Base-by-base conservation (phyloP, 2,113 vertebrate genomes). In the Chamaetylas fuelleborni region DNA sequence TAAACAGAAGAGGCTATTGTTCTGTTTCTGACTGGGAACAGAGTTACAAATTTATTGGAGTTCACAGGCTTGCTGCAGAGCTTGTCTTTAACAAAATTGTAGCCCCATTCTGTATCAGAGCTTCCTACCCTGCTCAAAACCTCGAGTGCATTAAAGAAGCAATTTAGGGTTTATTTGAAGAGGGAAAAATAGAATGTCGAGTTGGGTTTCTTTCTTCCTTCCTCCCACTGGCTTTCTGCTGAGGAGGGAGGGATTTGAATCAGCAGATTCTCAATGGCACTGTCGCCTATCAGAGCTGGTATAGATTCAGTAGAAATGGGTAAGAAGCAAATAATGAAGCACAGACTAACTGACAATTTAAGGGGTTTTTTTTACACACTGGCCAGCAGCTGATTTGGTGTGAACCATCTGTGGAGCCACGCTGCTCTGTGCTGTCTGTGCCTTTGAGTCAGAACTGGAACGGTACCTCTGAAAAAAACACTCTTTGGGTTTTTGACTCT, bases 141-240 rank as follows among this genome's bases (percentile, higher is more conserved):
- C 81, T 95, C 24, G 6, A 97, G 86, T 92, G 87, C 90, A 96
- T 95, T 96, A 96, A 96, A 95, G 96, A 96, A 96, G 92, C 96
- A 96, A 97, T 97, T 97, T 97, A 87, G 80, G 95, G 88, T 95
- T 94, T 96, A 90, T 96, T 96, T 97, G 96, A 96, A 96, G 93
- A 91, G 81, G 89, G 88, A 78, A 93, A 94, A 97, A 96, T 95
- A 89, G 87, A 93, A 95, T 93, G 88, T 95, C 53, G 51, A 96
- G 79, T 96, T 95, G 95, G 82, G 92, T 96, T 96, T 96, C 94
- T 95, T 95, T 97, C 93, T 94, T 93, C 90, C 95, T 95, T 96
- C 76, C 88, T 96, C 93, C 94, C 88, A 96, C 95, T 92, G 96
- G 70, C 79, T 90, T 96, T 97, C 92, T 91, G 88, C 86, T 88